Conservation (phyloP, 2,797 vertebrate genomes). For the Urocyon cinereoargenteus region DNA sequence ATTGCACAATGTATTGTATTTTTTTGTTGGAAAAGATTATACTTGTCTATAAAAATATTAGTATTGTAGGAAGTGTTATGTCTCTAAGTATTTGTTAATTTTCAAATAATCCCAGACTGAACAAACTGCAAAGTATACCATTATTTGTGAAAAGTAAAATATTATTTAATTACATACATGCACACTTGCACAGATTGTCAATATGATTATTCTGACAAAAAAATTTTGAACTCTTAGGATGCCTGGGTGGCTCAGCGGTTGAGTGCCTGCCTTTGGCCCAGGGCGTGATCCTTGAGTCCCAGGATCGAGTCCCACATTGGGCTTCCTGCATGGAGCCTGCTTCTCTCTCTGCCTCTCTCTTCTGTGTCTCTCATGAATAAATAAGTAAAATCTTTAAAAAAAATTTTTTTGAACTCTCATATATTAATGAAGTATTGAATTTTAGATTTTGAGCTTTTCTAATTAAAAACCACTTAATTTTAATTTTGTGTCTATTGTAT, state of each 20-base stretch:
- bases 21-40: constrained; percentile 14
- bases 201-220: constrained; percentile 1
- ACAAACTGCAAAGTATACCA: background rate
- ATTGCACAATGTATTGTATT: background rate
- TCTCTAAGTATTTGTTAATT: constrained; percentile 32
- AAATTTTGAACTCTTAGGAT: background rate
- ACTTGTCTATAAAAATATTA: background rate
- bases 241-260: too few relatives aligned
- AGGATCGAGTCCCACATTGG: too few relatives aligned
- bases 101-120: constrained; percentile 23
- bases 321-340: too few relatives aligned
- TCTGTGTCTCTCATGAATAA: too few relatives aligned
- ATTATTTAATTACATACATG: background rate
- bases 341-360: too few relatives aligned
- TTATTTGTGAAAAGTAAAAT: constrained; percentile 20
- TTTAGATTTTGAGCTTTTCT: constrained; percentile 41
- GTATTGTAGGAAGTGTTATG: background rate
- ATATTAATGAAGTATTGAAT: constrained; percentile 5
- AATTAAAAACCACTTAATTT: background rate
- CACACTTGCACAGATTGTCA: background rate
- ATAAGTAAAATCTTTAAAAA: background rate
- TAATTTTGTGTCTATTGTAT: background rate
- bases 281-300: too few relatives aligned
- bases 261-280: too few relatives aligned
- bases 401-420: background rate